Percentiles rank a stretch among this genome's conserved stretches.
phyloP scores from a whole-genome alignment of 1,140 invertebrate species.

The Teleogryllus occipitalis region DNA sequence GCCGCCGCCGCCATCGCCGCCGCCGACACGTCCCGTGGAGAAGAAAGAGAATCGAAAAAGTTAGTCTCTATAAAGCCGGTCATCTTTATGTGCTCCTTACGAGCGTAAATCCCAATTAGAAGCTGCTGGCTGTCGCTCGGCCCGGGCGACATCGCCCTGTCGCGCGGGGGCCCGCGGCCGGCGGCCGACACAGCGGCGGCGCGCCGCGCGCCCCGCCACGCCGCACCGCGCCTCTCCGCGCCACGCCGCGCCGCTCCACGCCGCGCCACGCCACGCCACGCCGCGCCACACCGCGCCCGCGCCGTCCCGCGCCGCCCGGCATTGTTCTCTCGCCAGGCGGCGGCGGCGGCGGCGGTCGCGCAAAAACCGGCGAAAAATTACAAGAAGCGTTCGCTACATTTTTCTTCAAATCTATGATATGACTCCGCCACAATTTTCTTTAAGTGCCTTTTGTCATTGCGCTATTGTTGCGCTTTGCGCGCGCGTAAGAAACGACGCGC shows the following conservation, averaged over 20 bases:
- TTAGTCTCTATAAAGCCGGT: background rate
- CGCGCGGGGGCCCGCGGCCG: too few relatives aligned
- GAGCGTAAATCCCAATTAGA: constrained; percentile 3
- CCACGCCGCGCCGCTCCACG: too few relatives aligned
- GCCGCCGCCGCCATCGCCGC: too few relatives aligned
- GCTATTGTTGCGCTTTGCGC: background rate
- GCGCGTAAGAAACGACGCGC: background rate
- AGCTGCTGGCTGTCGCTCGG: background rate
- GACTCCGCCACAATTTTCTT: background rate
- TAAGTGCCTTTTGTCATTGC: constrained; percentile 4
- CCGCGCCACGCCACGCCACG: too few relatives aligned
- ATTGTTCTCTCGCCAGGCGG: constrained; percentile 2
- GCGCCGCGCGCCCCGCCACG: too few relatives aligned
- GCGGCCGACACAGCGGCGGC: background rate
- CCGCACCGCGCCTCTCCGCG: too few relatives aligned
- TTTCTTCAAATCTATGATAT: constrained; percentile 2
- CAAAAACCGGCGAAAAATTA: constrained; percentile 1
- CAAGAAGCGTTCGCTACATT: background rate
- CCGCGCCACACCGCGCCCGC: too few relatives aligned
- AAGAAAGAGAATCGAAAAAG: constrained; percentile 5
- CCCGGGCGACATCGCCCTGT: background rate
- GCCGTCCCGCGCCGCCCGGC: too few relatives aligned
- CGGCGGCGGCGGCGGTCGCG: too few relatives aligned
- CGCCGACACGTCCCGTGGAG: background rate
- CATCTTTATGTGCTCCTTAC: constrained; percentile 4